Percentiles rank a stretch among this genome's conserved stretches.
phyloP scores from a whole-genome alignment of 2,113 vertebrate species.

The Neotoma lepida region DNA sequence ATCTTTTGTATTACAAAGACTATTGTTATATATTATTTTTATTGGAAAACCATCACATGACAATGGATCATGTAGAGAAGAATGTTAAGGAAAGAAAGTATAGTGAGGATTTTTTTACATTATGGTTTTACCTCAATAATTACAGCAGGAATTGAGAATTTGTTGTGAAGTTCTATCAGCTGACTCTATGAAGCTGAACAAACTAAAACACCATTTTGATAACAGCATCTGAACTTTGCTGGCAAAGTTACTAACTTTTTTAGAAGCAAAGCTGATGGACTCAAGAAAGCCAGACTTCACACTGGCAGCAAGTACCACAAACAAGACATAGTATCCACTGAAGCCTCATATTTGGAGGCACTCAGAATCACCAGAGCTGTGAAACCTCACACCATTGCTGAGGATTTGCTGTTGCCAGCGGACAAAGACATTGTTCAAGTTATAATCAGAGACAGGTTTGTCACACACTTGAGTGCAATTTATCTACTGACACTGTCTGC shows the following conservation, averaged over 20 bases:
- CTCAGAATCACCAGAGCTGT: neutral
- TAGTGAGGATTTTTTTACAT: neutral
- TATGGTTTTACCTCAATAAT: neutral
- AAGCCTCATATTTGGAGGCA: neutral
- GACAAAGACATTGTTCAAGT: neutral
- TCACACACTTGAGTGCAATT: neutral
- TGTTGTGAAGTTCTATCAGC: neutral
- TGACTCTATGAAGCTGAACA: neutral
- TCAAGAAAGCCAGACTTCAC: neutral
- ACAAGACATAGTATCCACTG: neutral
- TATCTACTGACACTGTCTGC: too few species aligned
- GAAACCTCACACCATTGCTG: neutral
- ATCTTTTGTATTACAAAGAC: neutral
- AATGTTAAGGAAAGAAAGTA: neutral
- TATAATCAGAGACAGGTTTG: neutral
- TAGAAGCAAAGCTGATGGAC: neutral
- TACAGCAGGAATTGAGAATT: neutral
- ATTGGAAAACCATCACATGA: neutral
- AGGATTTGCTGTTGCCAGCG: neutral
- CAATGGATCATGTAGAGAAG: neutral
- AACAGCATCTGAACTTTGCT: neutral
- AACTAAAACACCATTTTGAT: neutral
- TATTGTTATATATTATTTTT: neutral
- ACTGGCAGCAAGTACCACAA: neutral
- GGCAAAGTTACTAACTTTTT: neutral